These are phyloP conservation scores for Ophthalmolycus amberensis DNA, from an alignment of 2,113 vertebrate genomes.

Conservation along the genomic window DNA sequence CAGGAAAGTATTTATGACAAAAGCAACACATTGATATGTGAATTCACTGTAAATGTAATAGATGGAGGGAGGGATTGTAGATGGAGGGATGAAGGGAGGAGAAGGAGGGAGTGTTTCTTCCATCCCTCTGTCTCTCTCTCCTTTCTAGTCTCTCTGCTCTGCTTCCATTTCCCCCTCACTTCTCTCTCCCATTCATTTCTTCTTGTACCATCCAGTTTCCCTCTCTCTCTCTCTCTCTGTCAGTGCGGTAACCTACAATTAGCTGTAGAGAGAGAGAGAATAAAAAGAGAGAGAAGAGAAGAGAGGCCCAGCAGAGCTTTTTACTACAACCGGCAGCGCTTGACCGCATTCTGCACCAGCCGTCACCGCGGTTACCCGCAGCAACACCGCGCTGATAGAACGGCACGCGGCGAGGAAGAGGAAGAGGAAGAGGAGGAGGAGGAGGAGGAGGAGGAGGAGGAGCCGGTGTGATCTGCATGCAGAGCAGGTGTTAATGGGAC, in stretches of 20 bases:
- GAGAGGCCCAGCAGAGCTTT: slow-evolving; percentile 64
- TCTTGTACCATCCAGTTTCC: too few species aligned
- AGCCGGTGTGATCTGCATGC: slow-evolving; percentile 34
- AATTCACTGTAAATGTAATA: too few species aligned
- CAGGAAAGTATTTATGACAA: too few species aligned
- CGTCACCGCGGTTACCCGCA: slow-evolving; percentile 66
- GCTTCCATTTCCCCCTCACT: too few species aligned
- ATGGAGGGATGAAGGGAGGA: too few species aligned
- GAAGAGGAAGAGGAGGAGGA: background rate
- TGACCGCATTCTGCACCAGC: slow-evolving; percentile 66
- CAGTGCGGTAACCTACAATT: too few species aligned
- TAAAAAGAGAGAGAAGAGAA: background rate
- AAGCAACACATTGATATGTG: too few species aligned
- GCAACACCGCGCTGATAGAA: slow-evolving; percentile 63
- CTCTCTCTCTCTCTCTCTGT: background rate
- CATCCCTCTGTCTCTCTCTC: slow-evolving; percentile 18
- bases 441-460: background rate
- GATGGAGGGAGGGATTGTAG: too few species aligned
- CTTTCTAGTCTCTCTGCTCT: too few species aligned
- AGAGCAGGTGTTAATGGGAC: slow-evolving; percentile 40
- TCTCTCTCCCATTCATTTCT: too few species aligned
- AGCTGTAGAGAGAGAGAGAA: too few species aligned
- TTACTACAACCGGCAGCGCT: slow-evolving; percentile 77
- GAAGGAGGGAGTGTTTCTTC: too few species aligned
- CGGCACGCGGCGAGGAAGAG: slow-evolving; percentile 23